These are phyloP conservation scores for Bombyx mori DNA, from an alignment of 1,140 invertebrate genomes.

Conservation along the genomic window DNA sequence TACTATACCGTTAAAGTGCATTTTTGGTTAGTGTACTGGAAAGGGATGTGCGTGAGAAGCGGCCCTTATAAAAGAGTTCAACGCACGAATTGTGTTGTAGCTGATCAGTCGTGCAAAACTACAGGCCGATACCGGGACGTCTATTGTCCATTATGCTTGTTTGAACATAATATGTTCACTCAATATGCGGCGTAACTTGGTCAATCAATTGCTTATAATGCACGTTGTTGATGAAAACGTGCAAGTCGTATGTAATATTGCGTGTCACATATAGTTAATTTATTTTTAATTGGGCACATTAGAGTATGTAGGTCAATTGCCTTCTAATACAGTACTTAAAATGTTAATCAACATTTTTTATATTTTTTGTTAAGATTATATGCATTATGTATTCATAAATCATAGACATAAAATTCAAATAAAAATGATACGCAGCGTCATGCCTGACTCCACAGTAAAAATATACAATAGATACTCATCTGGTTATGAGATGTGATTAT, in stretches of 20 bases:
- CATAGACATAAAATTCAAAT: background rate
- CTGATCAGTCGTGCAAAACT: constrained; percentile 28
- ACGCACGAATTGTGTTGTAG: constrained; percentile 55
- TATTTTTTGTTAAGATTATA: background rate
- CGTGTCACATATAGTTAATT: background rate
- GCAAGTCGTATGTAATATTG: background rate
- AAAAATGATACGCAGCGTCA: background rate
- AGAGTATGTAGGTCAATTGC: constrained; percentile 1
- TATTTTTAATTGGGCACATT: constrained; percentile 1
- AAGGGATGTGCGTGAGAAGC: constrained; percentile 33
- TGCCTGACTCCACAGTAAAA: background rate
- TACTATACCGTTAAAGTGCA: constrained; percentile 17
- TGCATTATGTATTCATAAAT: background rate
- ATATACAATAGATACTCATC: background rate
- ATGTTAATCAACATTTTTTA: too few relatives aligned
- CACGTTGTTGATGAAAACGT: background rate
- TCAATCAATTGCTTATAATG: background rate
- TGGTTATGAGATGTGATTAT: constrained; percentile 2
- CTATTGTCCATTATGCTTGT: too few relatives aligned
- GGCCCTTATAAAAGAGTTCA: constrained; percentile 68
- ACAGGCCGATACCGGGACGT: constrained; percentile 27
- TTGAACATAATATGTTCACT: too few relatives aligned
- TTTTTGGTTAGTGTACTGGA: constrained; percentile 12
- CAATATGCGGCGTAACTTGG: too few relatives aligned
- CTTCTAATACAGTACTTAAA: too few relatives aligned